These are phyloP conservation scores for Drosophila repleta DNA, from an alignment of 1,140 invertebrate species.

Conservation along the genomic window DNA sequence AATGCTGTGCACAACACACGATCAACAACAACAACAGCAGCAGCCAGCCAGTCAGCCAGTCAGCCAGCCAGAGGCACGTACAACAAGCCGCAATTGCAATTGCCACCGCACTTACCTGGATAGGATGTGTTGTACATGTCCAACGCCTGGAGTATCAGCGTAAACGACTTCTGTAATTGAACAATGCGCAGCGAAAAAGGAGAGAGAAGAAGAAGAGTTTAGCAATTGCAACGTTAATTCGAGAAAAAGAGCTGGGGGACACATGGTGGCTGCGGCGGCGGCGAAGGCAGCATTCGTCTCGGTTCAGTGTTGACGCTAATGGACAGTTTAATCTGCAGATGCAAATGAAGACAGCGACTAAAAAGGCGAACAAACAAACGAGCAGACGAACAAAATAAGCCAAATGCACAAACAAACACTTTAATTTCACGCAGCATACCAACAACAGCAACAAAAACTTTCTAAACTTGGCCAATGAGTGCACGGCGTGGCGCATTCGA, in stretches of 20 bases:
- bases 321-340: constrained; percentile 78
- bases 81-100: constrained; percentile 46
- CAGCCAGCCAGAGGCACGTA: constrained; percentile 7
- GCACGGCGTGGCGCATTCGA: constrained; percentile 25
- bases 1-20: constrained; percentile 59
- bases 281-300: constrained; percentile 43
- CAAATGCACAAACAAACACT: constrained; percentile 67
- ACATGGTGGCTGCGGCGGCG: constrained; percentile 8
- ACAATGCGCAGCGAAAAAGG: constrained; percentile 39
- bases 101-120: constrained; percentile 86
- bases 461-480: constrained; percentile 61
- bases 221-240: constrained; percentile 40
- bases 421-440: constrained; percentile 74
- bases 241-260: constrained; percentile 6
- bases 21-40: constrained; percentile 33
- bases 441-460: constrained; percentile 50
- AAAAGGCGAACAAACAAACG: constrained; percentile 27
- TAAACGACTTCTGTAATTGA: constrained; percentile 92
- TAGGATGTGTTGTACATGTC: constrained; percentile 90
- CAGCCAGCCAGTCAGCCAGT: constrained; percentile 20
- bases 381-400: constrained; percentile 6
- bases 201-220: constrained; percentile 14
- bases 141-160: constrained; percentile 94
- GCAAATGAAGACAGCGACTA: constrained; percentile 72
- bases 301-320: constrained; percentile 67